These are phyloP conservation scores for Chionoecetes opilio DNA, from an alignment of 1,140 invertebrate genomes.

Conservation along the genomic window DNA sequence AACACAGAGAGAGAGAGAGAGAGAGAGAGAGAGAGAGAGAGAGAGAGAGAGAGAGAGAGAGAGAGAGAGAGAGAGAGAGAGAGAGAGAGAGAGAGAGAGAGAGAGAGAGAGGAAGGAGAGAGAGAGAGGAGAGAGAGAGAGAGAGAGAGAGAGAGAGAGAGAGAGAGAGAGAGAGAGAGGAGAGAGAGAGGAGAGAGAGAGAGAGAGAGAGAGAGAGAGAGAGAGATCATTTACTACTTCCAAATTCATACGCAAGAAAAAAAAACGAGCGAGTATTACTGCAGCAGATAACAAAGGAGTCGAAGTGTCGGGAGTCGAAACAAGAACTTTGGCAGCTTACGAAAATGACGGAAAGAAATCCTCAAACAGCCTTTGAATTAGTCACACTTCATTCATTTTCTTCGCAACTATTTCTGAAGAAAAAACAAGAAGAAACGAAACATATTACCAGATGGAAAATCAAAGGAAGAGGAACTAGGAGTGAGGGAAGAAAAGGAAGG, in stretches of 20 bases:
- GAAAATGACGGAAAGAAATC: background rate
- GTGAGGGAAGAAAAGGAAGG: background rate
- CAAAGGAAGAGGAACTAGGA: background rate
- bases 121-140: constrained; percentile 47
- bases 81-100: constrained; percentile 53
- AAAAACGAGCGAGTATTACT: background rate
- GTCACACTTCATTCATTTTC: background rate
- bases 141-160: constrained; percentile 59
- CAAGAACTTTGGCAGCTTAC: background rate
- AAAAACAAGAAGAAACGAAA: background rate
- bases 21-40: constrained; percentile 55
- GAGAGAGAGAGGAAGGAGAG: constrained; percentile 54
- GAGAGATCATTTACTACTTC: too few species aligned
- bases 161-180: constrained; percentile 54
- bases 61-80: constrained; percentile 60
- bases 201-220: constrained; percentile 62
- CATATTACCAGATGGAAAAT: background rate
- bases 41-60: constrained; percentile 60
- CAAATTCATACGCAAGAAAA: background rate
- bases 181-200: constrained; percentile 61
- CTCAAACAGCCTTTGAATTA: too few species aligned
- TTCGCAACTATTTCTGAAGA: background rate
- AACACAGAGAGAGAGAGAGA: constrained; percentile 46
- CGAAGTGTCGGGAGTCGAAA: too few species aligned
- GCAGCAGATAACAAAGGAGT: too few species aligned